Conservation (phyloP, 2,797 vertebrate genomes). For the Galaxias olidus region DNA sequence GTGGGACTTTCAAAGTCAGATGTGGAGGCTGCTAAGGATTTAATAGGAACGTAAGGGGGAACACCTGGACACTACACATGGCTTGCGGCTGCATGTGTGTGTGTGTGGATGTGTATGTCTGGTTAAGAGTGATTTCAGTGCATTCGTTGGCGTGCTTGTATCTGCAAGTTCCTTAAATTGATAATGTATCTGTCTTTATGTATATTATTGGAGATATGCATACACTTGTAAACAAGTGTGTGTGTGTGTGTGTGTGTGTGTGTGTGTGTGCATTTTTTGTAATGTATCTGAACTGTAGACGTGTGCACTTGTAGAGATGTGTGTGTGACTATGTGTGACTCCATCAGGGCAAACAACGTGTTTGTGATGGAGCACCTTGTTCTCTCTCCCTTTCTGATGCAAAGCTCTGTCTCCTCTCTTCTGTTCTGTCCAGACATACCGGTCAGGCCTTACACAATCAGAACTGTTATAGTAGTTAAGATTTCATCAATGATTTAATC, state of each 20-base stretch:
- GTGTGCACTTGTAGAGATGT: not conserved
- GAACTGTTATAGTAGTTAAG: no score
- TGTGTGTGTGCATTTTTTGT: not conserved
- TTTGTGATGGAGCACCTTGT: conserved; percentile 33
- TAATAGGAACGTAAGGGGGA: conserved; percentile 50
- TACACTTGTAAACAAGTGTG: no score
- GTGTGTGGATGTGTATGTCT: not conserved
- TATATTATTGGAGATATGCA: no score
- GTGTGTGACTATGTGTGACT: conserved; percentile 17
- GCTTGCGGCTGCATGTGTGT: conserved; percentile 5
- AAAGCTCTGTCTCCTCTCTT: conserved; percentile 19
- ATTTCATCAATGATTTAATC: no score
- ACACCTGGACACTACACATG: conserved; percentile 69
- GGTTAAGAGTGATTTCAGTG: not conserved
- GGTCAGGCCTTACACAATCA: not conserved
- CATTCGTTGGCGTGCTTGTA: no score
- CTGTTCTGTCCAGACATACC: not conserved
- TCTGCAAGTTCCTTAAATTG: no score
- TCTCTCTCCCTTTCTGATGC: conserved; percentile 31
- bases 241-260: not conserved
- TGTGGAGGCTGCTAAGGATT: conserved; percentile 54
- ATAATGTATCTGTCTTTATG: no score
- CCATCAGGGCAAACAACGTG: no score
- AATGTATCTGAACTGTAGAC: no score
- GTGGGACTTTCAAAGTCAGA: conserved; percentile 42